Base-by-base conservation (phyloP, 2,888 invertebrate genomes). In the Andrena hattorfiana region DNA sequence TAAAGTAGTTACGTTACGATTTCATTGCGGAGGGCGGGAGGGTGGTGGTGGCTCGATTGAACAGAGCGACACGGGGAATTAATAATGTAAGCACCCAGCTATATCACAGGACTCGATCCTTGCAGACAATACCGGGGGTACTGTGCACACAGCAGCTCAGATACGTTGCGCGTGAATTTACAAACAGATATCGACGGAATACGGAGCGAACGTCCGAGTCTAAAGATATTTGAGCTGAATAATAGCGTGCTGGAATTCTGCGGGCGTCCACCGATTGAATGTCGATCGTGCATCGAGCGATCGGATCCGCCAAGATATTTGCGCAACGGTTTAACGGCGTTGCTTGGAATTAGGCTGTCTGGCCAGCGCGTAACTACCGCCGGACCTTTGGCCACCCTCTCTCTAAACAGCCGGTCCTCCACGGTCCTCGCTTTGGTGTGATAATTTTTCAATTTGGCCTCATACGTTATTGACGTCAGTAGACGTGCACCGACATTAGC, bases 401-500 rank as follows among this genome's bases (percentile, higher is more conserved):
- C 73, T 90, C 85, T 77, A 90, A 90, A 89, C 85, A 88, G 83
- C 81, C 62, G 70, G 62, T 70, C 74, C 69, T 83, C 85, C 68
- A 75, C 83, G 75, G 81, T 77, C 76, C 79, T 54, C 83, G 90
- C 89, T 91, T 91, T 91, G 92, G 93, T 92, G 93, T 93, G 93
- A 94, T 93, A 93, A 94, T 94, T 94, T 93, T 93, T 93, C 93
- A 94, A 94, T 94, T 93, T 94, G 89, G 89, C 89, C 90, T 93
- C 91, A 92, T 94, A 90, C 90, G 92, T 93, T 94, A 94, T 94
- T 92, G 90, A 92, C 89, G 87, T 81, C 83, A 68, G 68, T 81
- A 84, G 85, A 81, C 85, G 77, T 64, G 84, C 84, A 85, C 76
- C 84, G 81, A 87, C 89, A 85, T 81, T 88, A 85, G 85, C 88